Percentiles rank a stretch among this genome's conserved stretches.
Conservation (phyloP, 2,888 invertebrate genomes). For the Habroteleia sp. region DNA sequence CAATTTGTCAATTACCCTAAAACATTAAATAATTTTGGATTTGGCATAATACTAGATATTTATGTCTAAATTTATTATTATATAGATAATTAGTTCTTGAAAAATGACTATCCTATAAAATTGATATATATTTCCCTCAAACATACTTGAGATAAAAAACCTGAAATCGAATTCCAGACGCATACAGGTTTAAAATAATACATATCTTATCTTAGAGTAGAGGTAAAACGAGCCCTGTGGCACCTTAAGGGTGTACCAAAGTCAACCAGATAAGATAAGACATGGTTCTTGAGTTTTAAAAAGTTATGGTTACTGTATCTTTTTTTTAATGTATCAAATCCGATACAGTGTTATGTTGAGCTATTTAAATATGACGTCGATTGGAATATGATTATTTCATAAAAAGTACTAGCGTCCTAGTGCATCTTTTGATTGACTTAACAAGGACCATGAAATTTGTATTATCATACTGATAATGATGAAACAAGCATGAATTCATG, state of each 20-base stretch:
- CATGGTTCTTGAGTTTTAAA: slow-evolving; percentile 21
- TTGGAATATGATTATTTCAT: slow-evolving; percentile 16
- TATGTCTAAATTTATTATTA: too few species aligned
- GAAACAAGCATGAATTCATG: slow-evolving; percentile 16
- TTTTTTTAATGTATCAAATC: slow-evolving; percentile 24
- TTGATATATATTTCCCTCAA: slow-evolving; percentile 20
- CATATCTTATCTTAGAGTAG: slow-evolving; percentile 39
- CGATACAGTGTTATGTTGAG: slow-evolving; percentile 18
- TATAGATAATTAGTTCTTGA: slow-evolving; percentile 25
- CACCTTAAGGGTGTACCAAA: slow-evolving; percentile 56
- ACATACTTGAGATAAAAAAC: slow-evolving; percentile 30
- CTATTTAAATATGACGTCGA: slow-evolving; percentile 36
- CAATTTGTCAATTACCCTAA: too few species aligned
- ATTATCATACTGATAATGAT: neutral
- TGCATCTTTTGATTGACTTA: slow-evolving; percentile 26
- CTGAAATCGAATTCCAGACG: slow-evolving; percentile 37
- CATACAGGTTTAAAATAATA: slow-evolving; percentile 48
- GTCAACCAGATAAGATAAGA: slow-evolving; percentile 53
- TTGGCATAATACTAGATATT: too few species aligned
- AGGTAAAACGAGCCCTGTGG: slow-evolving; percentile 49
- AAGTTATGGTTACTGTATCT: slow-evolving; percentile 31
- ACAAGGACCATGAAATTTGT: slow-evolving; percentile 27
- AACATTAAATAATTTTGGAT: too few species aligned
- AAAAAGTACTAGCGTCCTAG: slow-evolving; percentile 28
- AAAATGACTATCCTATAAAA: slow-evolving; percentile 29